phyloP scores from a whole-genome alignment of 2,113 vertebrate genomes.

The Scopus umbretta region DNA sequence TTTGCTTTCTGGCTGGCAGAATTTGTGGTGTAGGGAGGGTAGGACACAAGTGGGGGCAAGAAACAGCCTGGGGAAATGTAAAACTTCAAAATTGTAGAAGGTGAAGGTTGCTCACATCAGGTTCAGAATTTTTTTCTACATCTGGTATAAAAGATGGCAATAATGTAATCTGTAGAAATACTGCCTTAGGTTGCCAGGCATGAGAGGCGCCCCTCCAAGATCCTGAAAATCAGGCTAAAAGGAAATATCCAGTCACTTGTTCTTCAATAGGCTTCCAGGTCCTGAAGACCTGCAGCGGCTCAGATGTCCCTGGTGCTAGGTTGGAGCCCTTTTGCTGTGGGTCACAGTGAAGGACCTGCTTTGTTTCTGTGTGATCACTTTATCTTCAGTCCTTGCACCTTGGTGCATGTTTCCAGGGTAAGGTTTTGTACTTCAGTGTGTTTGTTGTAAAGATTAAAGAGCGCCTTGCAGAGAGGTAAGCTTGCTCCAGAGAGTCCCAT shows the following conservation, averaged over 20 bases:
- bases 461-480: background rate
- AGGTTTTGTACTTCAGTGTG: background rate
- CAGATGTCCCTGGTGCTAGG: background rate
- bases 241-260: background rate
- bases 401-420: background rate
- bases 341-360: background rate
- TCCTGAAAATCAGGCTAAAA: background rate
- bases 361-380: background rate
- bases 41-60: background rate
- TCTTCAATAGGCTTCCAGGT: background rate
- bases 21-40: background rate
- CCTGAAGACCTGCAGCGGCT: background rate
- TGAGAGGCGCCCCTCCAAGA: background rate
- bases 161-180: background rate
- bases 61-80: background rate
- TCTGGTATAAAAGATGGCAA: background rate
- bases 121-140: background rate
- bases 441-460: background rate
- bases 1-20: background rate
- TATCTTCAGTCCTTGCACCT: background rate
- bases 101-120: background rate
- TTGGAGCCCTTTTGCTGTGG: background rate
- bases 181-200: too few species aligned
- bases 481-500: accelerated
- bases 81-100: accelerated